Percentiles rank a stretch among this genome's conserved stretches.
Conservation (phyloP, 2,113 vertebrate genomes). For the Oryzias javanicus region DNA sequence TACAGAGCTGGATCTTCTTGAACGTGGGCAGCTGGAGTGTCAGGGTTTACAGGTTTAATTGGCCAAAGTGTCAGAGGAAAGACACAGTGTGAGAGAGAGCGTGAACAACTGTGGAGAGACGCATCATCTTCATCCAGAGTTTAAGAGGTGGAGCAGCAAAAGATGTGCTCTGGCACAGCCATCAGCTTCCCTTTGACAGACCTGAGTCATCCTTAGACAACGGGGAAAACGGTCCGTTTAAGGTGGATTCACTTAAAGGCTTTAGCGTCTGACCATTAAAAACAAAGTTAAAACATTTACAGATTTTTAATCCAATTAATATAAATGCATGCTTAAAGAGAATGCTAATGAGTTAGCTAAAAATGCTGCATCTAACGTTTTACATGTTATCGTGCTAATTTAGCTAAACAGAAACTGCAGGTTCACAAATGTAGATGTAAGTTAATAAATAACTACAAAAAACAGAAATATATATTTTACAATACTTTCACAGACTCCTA, state of each 20-base stretch:
- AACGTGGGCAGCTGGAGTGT: constrained; percentile 35
- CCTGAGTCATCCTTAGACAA: neutral
- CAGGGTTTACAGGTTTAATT: constrained; percentile 62
- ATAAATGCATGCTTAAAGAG: neutral
- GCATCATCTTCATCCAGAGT: constrained; percentile 29
- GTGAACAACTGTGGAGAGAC: constrained; percentile 31
- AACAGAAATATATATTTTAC: too few relatives aligned
- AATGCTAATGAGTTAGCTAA: too few relatives aligned
- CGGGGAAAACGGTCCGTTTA: constrained; percentile 6
- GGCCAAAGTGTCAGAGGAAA: constrained; percentile 50
- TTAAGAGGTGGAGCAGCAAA: constrained; percentile 28
- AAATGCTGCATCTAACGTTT: too few relatives aligned
- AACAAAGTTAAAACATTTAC: neutral
- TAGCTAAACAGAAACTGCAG: too few relatives aligned
- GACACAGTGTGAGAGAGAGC: constrained; percentile 39
- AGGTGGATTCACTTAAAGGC: neutral
- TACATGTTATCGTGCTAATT: too few relatives aligned
- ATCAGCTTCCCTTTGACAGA: constrained; percentile 9
- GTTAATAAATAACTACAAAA: too few relatives aligned
- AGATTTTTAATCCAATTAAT: neutral
- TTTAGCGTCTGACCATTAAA: neutral
- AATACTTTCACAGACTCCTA: too few relatives aligned
- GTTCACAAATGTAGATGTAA: too few relatives aligned
- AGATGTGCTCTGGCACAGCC: constrained; percentile 23
- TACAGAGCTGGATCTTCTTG: constrained; percentile 9